phyloP scores from a whole-genome alignment of 2,797 vertebrate species.

The Spinibarbus caldwelli region DNA sequence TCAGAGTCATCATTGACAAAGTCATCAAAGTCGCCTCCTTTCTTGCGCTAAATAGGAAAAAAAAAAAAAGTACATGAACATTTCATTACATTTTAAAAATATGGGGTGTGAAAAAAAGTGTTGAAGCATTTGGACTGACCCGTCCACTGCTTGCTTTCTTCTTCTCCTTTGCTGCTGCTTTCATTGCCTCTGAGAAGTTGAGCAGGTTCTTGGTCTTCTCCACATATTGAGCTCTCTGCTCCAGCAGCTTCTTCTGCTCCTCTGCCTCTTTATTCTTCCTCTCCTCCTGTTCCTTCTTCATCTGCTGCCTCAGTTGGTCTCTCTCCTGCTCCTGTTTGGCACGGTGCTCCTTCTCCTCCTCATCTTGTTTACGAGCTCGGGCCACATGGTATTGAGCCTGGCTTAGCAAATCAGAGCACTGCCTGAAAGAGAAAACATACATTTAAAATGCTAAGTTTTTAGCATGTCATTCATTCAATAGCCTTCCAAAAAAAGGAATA shows the following conservation, averaged over 20 bases:
- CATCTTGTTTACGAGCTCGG: constrained; percentile 96
- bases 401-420: constrained; percentile 95
- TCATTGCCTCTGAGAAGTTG: constrained; percentile 88
- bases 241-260: constrained; percentile 96
- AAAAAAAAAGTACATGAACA: background rate
- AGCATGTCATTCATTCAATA: background rate
- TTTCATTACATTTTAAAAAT: background rate
- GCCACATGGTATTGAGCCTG: constrained; percentile 99
- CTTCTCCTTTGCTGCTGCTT: constrained; percentile 90
- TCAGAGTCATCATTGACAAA: constrained; percentile 98
- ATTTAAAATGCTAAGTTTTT: no score
- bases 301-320: constrained; percentile 89
- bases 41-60: constrained; percentile 91
- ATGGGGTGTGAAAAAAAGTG: background rate
- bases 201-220: constrained; percentile 89
- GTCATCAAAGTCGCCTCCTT: constrained; percentile 93
- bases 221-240: constrained; percentile 95
- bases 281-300: constrained; percentile 93
- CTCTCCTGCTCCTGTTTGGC: constrained; percentile 98
- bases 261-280: constrained; percentile 88
- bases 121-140: constrained; percentile 67
- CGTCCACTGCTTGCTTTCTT: constrained; percentile 83
- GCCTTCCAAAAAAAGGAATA: background rate
- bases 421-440: constrained; percentile 76
- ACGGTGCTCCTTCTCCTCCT: constrained; percentile 95